These are phyloP conservation scores for Tethya wilhelma DNA, from an alignment of 37 sponge, comb jelly and placozoan species.

Conservation along the genomic window DNA sequence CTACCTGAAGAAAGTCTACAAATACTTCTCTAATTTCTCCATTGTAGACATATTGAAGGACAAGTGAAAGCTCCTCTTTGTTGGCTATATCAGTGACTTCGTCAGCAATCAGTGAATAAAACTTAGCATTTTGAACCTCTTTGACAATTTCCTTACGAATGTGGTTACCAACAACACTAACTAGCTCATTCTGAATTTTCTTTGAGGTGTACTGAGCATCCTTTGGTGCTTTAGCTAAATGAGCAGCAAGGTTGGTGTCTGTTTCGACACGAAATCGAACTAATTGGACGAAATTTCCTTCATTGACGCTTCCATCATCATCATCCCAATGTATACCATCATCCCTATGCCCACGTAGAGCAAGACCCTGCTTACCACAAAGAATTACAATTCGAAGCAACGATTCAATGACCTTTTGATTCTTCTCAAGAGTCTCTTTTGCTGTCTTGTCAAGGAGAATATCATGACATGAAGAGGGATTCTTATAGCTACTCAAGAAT, in stretches of 20 bases:
- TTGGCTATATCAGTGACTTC: constrained; percentile 60
- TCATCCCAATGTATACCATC: too few species aligned
- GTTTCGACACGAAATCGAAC: constrained; percentile 51
- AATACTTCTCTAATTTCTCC: not conserved
- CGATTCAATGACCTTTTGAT: not conserved
- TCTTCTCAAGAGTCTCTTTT: not conserved
- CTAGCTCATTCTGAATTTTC: constrained; percentile 71
- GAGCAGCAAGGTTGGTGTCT: constrained; percentile 43
- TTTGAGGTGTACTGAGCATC: constrained; percentile 74
- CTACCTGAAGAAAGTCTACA: constrained; percentile 31
- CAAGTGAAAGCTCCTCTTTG: constrained; percentile 55
- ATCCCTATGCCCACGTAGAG: too few species aligned
- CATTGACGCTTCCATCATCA: too few species aligned
- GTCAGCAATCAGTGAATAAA: constrained; percentile 60
- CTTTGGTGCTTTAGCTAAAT: constrained; percentile 34
- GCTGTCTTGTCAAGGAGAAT: not conserved
- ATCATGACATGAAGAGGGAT: too few species aligned
- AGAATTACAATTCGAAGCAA: constrained; percentile 6
- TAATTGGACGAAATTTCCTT: constrained; percentile 59
- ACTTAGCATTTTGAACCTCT: constrained; percentile 40
- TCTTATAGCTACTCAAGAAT: not conserved
- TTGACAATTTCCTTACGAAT: constrained; percentile 12
- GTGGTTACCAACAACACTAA: constrained; percentile 29
- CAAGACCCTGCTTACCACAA: too few species aligned
- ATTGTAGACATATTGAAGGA: constrained; percentile 28